These are phyloP conservation scores for Empidonax traillii DNA, from an alignment of 2,113 vertebrate species.

Conservation along the genomic window DNA sequence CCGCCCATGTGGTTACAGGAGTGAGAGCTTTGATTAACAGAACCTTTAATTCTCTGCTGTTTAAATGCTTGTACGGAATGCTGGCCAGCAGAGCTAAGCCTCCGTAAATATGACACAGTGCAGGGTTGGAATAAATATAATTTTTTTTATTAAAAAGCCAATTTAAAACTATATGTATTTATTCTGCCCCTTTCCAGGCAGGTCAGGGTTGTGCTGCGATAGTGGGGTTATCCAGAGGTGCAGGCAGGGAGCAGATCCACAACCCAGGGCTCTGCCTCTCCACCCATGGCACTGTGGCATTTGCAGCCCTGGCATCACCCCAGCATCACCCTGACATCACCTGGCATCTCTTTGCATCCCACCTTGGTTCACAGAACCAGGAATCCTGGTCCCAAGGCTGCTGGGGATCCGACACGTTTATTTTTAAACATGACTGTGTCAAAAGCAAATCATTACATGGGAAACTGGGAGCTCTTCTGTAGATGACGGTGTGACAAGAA, in stretches of 20 bases:
- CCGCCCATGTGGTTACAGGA: neutral
- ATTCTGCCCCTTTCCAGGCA: neutral
- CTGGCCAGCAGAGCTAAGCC: conserved; percentile 4
- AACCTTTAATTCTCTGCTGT: conserved; percentile 10
- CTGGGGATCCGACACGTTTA: neutral
- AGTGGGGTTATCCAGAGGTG: neutral
- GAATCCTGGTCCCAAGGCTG: neutral
- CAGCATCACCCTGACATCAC: neutral
- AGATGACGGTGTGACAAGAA: neutral
- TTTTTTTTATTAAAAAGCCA: neutral
- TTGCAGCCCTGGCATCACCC: neutral
- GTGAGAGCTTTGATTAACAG: neutral
- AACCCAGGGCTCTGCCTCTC: neutral
- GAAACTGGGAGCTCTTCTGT: neutral
- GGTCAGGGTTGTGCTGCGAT: neutral
- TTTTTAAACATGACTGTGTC: neutral
- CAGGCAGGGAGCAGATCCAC: neutral
- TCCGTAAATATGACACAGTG: neutral
- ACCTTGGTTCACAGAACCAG: neutral
- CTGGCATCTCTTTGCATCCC: neutral
- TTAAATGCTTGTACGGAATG: neutral
- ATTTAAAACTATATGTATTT: neutral
- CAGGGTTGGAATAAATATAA: neutral
- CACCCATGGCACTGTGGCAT: accelerated
- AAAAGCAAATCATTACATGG: neutral